Evolutionary conservation across 2,113 vertebrate species (phyloP).

Genomic region (Narcine bancroftii): DNA sequence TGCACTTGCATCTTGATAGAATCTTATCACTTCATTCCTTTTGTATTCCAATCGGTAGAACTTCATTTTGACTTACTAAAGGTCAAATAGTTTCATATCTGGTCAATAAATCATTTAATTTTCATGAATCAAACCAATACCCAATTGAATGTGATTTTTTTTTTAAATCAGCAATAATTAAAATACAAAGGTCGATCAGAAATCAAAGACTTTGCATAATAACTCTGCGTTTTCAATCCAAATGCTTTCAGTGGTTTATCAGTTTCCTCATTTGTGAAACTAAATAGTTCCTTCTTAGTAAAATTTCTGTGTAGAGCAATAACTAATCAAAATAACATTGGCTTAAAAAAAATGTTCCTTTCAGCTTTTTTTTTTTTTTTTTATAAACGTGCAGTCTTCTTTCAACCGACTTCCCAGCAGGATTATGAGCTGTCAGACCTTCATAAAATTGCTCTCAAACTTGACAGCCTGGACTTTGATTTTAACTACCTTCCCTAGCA

Average conservation of each 20-base stretch:
- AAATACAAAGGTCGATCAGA: neutral
- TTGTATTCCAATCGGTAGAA: slow-evolving; percentile 4
- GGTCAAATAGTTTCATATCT: slow-evolving; percentile 13
- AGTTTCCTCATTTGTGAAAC: neutral
- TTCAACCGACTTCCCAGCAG: neutral
- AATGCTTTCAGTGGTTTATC: neutral
- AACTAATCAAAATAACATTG: neutral
- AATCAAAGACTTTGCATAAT: neutral
- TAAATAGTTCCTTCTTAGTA: neutral
- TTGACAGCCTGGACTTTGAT: neutral
- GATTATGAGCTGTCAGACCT: neutral
- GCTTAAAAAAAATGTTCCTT: too few relatives aligned
- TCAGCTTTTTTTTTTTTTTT: neutral
- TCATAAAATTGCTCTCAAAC: neutral
- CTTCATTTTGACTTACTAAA: slow-evolving; percentile 10
- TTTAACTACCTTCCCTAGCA: neutral
- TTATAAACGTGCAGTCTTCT: neutral
- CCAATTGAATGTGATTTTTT: neutral
- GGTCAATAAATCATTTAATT: slow-evolving; percentile 1
- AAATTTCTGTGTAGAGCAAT: neutral
- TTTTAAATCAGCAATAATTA: neutral
- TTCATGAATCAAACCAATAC: neutral
- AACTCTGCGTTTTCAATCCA: neutral
- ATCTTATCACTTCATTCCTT: neutral
- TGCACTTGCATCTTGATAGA: neutral